phyloP scores from a whole-genome alignment of 53 echinoderm and acorn worm genomes.

The Holothuria leucospilota region DNA sequence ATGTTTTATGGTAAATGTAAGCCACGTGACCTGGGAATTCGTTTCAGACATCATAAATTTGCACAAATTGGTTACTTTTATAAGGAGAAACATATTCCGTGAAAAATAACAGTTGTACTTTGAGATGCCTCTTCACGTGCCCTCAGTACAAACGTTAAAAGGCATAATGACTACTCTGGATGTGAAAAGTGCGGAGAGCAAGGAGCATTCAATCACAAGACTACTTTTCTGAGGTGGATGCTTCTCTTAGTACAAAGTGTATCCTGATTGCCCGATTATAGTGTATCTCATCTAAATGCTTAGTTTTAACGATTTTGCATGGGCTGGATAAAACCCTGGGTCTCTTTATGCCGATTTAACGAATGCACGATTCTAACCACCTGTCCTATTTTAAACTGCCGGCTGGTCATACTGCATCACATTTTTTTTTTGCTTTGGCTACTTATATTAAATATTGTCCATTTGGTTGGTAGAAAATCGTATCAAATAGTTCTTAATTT shows the following conservation, averaged over 20 bases:
- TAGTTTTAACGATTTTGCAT: no score
- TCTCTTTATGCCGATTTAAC: no score
- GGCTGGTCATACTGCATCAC: no score
- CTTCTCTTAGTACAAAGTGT: not conserved
- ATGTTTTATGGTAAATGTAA: conserved; percentile 9
- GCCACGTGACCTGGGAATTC: conserved; percentile 9
- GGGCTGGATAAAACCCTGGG: no score
- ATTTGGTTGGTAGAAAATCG: no score
- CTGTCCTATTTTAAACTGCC: no score
- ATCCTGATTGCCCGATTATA: no score
- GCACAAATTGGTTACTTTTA: not conserved
- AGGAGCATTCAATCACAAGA: not conserved
- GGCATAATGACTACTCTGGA: conserved; percentile 44
- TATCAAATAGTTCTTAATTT: no score
- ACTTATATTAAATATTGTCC: no score
- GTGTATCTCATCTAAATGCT: no score
- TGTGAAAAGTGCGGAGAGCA: conserved; percentile 50
- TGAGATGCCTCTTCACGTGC: conserved; percentile 59
- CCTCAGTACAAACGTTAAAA: conserved; percentile 34
- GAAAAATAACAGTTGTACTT: conserved; percentile 28
- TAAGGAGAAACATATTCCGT: conserved; percentile 24
- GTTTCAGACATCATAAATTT: not conserved
- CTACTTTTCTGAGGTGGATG: not conserved
- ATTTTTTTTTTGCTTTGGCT: no score
- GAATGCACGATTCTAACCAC: no score